Conservation (phyloP, 2,113 vertebrate species). For the Caloenas nicobarica region DNA sequence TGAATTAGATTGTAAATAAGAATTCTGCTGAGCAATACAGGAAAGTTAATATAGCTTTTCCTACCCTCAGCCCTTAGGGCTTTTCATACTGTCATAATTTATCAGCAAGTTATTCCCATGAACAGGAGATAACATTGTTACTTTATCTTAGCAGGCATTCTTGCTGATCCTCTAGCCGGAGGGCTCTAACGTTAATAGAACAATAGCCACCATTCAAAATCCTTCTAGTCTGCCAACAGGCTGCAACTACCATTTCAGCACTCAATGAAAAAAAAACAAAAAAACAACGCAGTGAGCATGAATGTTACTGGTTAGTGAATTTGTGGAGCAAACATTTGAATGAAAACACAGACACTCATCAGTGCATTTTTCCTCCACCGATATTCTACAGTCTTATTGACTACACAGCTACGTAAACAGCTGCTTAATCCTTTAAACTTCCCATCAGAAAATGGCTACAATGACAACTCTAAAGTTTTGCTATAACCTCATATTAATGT, state of each 20-base stretch:
- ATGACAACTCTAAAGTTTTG: neutral
- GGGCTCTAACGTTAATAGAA: constrained; percentile 44
- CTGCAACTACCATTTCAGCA: constrained; percentile 67
- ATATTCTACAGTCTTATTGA: constrained; percentile 7
- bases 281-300: constrained; percentile 18
- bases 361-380: neutral
- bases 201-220: constrained; percentile 74
- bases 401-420: neutral
- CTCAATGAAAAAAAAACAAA: constrained; percentile 15
- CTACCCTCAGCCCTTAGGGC: neutral
- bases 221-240: constrained; percentile 44
- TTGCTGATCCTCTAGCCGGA: constrained; percentile 59
- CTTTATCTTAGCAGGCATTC: constrained; percentile 49
- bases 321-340: constrained; percentile 35
- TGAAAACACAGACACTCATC: neutral
- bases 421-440: constrained; percentile 22
- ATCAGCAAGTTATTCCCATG: constrained; percentile 22
- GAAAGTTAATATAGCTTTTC: neutral
- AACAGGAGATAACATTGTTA: constrained; percentile 61
- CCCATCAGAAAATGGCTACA: neutral
- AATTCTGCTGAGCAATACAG: neutral
- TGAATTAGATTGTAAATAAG: neutral
- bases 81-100: constrained; percentile 41
- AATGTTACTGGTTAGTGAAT: constrained; percentile 46
- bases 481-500: neutral